Base-by-base conservation (phyloP, 2,797 vertebrate species). In the Numenius phaeopus region DNA sequence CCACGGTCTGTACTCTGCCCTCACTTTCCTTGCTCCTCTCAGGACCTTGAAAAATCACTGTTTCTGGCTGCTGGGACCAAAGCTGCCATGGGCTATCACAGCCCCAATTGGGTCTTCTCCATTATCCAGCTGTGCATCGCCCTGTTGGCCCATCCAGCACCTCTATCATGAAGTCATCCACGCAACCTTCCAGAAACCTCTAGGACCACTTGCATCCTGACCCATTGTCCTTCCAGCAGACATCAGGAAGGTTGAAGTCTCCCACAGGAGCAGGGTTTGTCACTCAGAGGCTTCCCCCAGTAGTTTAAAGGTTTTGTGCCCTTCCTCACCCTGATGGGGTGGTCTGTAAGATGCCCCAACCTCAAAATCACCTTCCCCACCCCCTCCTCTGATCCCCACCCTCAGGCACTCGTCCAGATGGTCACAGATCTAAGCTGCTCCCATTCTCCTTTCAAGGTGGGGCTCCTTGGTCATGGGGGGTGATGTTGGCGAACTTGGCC, bases 401-500 rank as follows among this genome's bases (percentile, higher is more conserved):
- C 71, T 32, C 34, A 2, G 20, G 6, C 0, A 0, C 18, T 32
- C 54, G 39, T 6, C 37, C 54, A 39, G 23, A 34, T 11, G 34
- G 34, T 57, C 50, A 10, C 49, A 20, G 1, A 1, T 10, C 22
- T 14, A 7, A 81, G 40, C 12, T 55, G 30, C 73, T 90, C 50
- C 65, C 24, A 11, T 39, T 46, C 23, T 46, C 23, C 12, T 59
- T 37, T 32, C 46, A 34, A n/a, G 23, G 16, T 76, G 65, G 17
- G 21, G 13, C 9, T 78, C 34, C 69, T 55, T 32, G 12, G 21
- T 19, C 39, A 21, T 10, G 2, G 0, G 49, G 42, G 24, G 7
- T 2, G 9, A 44, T 18, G 13, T 5, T 59, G 47, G 9, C 13
- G 4, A 1, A 18, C 32, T 37, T 0, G 2, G 8, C 47, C 15